phyloP scores from a whole-genome alignment of 37 sponge, comb jelly and placozoan genomes.

The Ephydatia muelleri region DNA sequence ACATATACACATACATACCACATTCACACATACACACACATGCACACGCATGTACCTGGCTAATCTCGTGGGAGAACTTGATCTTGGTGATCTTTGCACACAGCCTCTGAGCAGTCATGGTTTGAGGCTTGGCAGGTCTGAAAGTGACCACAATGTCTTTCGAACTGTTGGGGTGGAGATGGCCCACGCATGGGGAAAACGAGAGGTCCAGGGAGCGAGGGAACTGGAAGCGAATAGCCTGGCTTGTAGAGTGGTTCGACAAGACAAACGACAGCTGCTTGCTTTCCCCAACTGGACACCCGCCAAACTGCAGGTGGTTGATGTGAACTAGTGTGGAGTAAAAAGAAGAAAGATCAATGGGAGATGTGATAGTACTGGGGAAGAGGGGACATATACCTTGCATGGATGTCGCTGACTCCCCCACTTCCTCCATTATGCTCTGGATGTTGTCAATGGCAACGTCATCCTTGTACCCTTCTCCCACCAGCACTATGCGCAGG shows the following conservation, averaged over 20 bases:
- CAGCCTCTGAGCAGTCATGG: conserved; percentile 30
- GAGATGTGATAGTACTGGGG: not conserved
- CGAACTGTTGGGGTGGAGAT: conserved; percentile 80
- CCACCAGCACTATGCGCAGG: conserved; percentile 71
- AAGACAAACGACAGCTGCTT: conserved; percentile 86
- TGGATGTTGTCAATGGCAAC: conserved; percentile 73
- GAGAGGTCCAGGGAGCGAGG: conserved; percentile 48
- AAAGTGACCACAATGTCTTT: conserved; percentile 88
- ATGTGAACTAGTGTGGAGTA: conserved; percentile 36
- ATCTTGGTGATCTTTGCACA: conserved; percentile 73
- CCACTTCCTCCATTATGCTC: conserved; percentile 7
- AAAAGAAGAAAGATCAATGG: not conserved
- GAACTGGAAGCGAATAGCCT: conserved; percentile 72
- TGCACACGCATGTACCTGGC: conserved; percentile 26
- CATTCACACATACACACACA: not conserved
- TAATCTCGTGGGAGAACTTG: conserved; percentile 55
- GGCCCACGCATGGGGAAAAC: conserved; percentile 84
- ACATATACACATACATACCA: too few relatives aligned
- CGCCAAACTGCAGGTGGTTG: conserved; percentile 85
- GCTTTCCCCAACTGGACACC: conserved; percentile 70
- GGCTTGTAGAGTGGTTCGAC: conserved; percentile 76
- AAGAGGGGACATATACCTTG: not conserved
- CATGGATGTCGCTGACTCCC: not conserved
- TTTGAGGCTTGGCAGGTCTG: conserved; percentile 58
- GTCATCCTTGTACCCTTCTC: conserved; percentile 91